Evolutionary conservation across 2,888 invertebrate genomes (phyloP).

Genomic region (Malachius bipustulatus): DNA sequence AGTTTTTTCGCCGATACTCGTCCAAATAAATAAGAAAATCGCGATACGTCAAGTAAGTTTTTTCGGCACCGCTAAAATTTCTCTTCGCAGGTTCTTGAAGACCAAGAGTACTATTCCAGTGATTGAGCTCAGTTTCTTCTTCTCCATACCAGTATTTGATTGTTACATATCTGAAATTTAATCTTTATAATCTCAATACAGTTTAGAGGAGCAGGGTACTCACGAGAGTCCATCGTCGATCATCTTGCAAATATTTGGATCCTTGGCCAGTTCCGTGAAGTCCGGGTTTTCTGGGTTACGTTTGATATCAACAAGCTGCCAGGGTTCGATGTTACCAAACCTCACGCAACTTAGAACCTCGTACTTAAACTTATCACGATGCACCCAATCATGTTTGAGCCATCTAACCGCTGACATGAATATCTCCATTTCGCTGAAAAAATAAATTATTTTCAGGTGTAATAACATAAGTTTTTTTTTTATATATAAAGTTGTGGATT

Average conservation of each 20-base stretch:
- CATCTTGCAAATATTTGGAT: slow-evolving; percentile 59
- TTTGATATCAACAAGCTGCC: slow-evolving; percentile 68
- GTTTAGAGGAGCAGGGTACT: slow-evolving; percentile 27
- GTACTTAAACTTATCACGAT: slow-evolving; percentile 44
- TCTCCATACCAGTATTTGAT: slow-evolving; percentile 67
- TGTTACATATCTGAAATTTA: slow-evolving; percentile 58
- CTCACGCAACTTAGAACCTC: slow-evolving; percentile 59
- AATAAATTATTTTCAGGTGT: too few species aligned
- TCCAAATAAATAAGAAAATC: slow-evolving; percentile 56
- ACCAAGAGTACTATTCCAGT: slow-evolving; percentile 57
- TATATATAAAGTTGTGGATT: not conserved
- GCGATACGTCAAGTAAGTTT: slow-evolving; percentile 58
- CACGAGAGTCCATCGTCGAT: slow-evolving; percentile 71
- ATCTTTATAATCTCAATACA: too few species aligned
- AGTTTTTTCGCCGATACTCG: slow-evolving; percentile 44
- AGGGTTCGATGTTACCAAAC: slow-evolving; percentile 67
- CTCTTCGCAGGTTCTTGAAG: slow-evolving; percentile 58
- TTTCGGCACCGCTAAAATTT: slow-evolving; percentile 56
- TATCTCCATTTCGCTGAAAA: slow-evolving; percentile 55
- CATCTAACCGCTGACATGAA: slow-evolving; percentile 72
- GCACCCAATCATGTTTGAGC: slow-evolving; percentile 60
- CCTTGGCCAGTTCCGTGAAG: slow-evolving; percentile 54
- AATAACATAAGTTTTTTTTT: too few species aligned
- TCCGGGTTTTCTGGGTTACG: slow-evolving; percentile 61
- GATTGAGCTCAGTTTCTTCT: slow-evolving; percentile 58